Percentiles rank a stretch among this genome's conserved stretches.
phyloP scores from a whole-genome alignment of 2,113 vertebrate genomes.

The Psophia crepitans region DNA sequence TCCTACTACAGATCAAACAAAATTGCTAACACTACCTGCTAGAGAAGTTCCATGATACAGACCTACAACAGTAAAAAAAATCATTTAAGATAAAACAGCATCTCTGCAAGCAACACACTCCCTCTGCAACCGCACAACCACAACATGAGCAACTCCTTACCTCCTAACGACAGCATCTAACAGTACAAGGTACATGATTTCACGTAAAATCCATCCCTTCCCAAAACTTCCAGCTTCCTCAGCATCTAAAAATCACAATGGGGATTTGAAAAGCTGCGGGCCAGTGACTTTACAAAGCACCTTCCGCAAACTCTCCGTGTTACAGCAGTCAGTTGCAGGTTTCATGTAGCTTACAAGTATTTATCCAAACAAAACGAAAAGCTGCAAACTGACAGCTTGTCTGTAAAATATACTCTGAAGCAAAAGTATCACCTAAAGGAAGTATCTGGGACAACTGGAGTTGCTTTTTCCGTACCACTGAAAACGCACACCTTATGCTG shows the following conservation, averaged over 20 bases:
- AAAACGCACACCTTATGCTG: background rate
- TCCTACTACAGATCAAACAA: background rate
- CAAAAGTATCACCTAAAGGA: background rate
- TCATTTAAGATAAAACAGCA: background rate
- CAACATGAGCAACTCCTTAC: background rate
- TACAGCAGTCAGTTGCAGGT: background rate
- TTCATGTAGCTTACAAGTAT: background rate
- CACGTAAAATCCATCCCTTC: background rate
- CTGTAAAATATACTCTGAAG: background rate
- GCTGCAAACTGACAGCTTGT: background rate
- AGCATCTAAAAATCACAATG: background rate
- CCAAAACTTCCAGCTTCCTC: background rate
- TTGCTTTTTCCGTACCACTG: background rate
- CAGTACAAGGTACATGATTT: background rate
- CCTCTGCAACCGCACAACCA: background rate
- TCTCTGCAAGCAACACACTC: background rate
- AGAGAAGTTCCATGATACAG: background rate
- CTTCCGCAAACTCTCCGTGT: background rate
- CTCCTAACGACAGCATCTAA: background rate
- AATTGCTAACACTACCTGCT: background rate
- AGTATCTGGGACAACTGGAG: accelerated
- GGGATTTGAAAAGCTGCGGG: background rate
- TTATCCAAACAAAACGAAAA: background rate
- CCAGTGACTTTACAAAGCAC: background rate
- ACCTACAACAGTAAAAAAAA: background rate